Evolutionary conservation across 2,888 invertebrate genomes (phyloP).

Genomic region (Pammene fasciana): DNA sequence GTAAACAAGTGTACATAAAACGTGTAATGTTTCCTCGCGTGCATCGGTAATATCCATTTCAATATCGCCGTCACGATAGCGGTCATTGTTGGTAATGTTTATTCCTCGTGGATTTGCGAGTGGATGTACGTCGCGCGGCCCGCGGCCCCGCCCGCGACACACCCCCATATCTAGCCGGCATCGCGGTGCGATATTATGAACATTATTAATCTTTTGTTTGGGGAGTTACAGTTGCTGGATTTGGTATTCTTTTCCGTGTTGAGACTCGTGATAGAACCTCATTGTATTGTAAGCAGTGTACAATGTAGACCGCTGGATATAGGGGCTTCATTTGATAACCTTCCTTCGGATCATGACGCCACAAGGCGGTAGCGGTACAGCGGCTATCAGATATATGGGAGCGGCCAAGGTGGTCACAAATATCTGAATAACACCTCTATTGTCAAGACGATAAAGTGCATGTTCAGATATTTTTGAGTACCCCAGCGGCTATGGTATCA

Average conservation of each 20-base stretch:
- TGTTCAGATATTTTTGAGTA: no score
- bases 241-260: conserved; percentile 1
- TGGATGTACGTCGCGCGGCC: conserved; percentile 51
- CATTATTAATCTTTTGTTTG: conserved; percentile 55
- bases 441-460: no score
- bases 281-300: not conserved
- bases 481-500: no score
- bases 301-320: no score
- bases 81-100: conserved; percentile 55
- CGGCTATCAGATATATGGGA: no score
- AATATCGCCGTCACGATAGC: conserved; percentile 49
- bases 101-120: conserved; percentile 58
- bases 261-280: not conserved
- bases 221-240: conserved; percentile 38
- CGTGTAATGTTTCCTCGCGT: conserved; percentile 31
- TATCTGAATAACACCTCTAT: no score
- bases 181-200: conserved; percentile 65
- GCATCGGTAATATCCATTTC: conserved; percentile 46
- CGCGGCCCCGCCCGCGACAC: conserved; percentile 72
- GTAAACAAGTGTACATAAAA: conserved; percentile 6
- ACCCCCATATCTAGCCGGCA: conserved; percentile 65
- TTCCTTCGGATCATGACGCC: no score
- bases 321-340: no score
- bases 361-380: no score
- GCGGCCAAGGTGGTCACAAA: no score